Evolutionary conservation across 2,888 invertebrate genomes (phyloP).

Genomic region (Plusia festucae): DNA sequence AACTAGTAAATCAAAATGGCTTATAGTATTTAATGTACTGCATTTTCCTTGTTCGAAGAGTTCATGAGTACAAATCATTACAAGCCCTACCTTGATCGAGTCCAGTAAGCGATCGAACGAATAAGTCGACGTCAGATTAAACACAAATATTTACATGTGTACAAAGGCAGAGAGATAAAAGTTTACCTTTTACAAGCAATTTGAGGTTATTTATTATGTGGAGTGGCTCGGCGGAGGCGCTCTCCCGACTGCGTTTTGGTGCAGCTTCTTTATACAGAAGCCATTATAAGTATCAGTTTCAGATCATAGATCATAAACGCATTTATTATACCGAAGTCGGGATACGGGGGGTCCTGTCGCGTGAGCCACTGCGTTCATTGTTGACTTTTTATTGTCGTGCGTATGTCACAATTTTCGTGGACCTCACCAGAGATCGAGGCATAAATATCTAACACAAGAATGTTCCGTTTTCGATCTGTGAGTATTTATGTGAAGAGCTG

Average conservation of each 20-base stretch:
- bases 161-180: conserved; percentile 82
- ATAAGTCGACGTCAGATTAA: conserved; percentile 79
- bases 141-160: conserved; percentile 84
- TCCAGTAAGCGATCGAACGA: conserved; percentile 67
- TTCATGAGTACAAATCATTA: conserved; percentile 55
- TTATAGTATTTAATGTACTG: conserved; percentile 31
- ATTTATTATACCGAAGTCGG: conserved; percentile 79
- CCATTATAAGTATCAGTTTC: conserved; percentile 89
- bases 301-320: conserved; percentile 89
- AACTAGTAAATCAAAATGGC: conserved; percentile 45
- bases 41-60: conserved; percentile 32
- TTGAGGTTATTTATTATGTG: conserved; percentile 87
- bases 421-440: conserved; percentile 73
- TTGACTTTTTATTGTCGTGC: conserved; percentile 83
- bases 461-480: conserved; percentile 74
- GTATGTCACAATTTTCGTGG: conserved; percentile 83
- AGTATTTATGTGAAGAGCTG: conserved; percentile 74
- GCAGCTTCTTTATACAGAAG: conserved; percentile 88
- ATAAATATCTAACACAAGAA: conserved; percentile 82
- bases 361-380: conserved; percentile 78
- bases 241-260: conserved; percentile 76
- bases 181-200: conserved; percentile 87
- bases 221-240: conserved; percentile 65
- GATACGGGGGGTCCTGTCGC: conserved; percentile 84
- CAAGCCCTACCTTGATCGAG: conserved; percentile 53